Base-by-base conservation (phyloP, 1,140 invertebrate species). In the Cotesia vestalis region DNA sequence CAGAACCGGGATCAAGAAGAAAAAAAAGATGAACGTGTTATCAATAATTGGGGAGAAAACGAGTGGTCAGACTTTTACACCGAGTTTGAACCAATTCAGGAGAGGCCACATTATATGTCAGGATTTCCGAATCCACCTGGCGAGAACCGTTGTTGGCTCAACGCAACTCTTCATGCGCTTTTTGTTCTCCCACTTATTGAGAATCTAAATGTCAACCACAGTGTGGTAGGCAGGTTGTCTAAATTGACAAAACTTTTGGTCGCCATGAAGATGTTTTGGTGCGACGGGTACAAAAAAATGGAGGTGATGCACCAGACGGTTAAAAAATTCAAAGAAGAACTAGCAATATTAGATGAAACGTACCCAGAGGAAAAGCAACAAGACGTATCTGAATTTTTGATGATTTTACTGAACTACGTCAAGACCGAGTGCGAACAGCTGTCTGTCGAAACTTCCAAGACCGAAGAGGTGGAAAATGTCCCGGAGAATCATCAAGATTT, bases 321-420 rank as follows among this genome's bases (percentile, higher is more conserved):
- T 17, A 82, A 80, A 11, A 75, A 76, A 60, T 83, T 83, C 46
- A 85, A 85, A 71, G 77, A 82, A 67, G 80, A 79, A 72, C 69
- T 83, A 27, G 69, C 68, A 40, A 67, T 75, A 53, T 17, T 85
- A 0, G 81, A 83, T 61, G 75, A 77, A 60, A 79, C 81, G 11
- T 85, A 83, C 73, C 77, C 81, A 51, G 81, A 81, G 0, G 77
- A 81, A 70, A 75, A 79, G 0, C 83, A 85, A 55, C 83, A 85
- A 73, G 83, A 85, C 73, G 83, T 83, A 0, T 83, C 83, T 1
- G 83, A 85, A 62, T 85, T 85, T 71, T 53, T 84, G 0, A 85
- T 82, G 80, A 83, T 77, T n/a, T 78, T 85, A 64, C 71, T 85
- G 1, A 85, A 84, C 76, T 78, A 80, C 27, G 66, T 85, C 12